Evolutionary conservation across 2,113 vertebrate genomes (phyloP), one percentile per base, ranked within the genome.

Genomic region (Suricata suricatta): DNA sequence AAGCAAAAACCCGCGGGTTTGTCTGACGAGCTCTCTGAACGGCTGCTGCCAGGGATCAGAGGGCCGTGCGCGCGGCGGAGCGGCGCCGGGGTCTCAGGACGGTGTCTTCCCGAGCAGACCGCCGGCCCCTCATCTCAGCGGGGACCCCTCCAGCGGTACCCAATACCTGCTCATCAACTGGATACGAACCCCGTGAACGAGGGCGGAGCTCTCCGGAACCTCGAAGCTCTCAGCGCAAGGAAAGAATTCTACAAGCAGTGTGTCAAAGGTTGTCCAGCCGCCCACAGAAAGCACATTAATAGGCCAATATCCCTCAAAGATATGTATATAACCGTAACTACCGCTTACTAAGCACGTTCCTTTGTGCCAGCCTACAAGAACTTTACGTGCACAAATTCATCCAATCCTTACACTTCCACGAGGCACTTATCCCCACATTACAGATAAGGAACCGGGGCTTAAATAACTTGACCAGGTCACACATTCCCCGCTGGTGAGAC

Each of bases 181-280:
- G 79, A 92, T 95, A 64, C 29, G 93, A 91, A 19, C 50, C 14
- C 27, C 27, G 33, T 29, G 16, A 77, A 92, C 52, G 80, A 84
- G 19, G 54, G n/a, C 23, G 71, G 11, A 93, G 69, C 47, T 63
- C 63, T 72, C 11, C 52, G 4, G 72, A 93, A 74, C 1, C 82
- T 52, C 35, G 33, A 93, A 21, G 31, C 80, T 54, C 88, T 97
- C 38, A 72, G 85, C 23, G 66, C 35, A 76, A 87, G 35, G 66
- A 57, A 81, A 74, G 21, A 94, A 68, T 16, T n/a, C 31, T 63
- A 88, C 15, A 86, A 63, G 33, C 10, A 66, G 5, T 12, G 41
- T 35, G n/a, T 44, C 33, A 87, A 71, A 80, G 69, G 29, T 50
- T 84, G 31, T 69, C 47, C 25, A 23, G 27, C 35, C 54, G 84